A percentile compares a stretch with the other conserved stretches of the same genome.
phyloP scores from a whole-genome alignment of 2,888 invertebrate genomes.

The Netelia inedita region DNA sequence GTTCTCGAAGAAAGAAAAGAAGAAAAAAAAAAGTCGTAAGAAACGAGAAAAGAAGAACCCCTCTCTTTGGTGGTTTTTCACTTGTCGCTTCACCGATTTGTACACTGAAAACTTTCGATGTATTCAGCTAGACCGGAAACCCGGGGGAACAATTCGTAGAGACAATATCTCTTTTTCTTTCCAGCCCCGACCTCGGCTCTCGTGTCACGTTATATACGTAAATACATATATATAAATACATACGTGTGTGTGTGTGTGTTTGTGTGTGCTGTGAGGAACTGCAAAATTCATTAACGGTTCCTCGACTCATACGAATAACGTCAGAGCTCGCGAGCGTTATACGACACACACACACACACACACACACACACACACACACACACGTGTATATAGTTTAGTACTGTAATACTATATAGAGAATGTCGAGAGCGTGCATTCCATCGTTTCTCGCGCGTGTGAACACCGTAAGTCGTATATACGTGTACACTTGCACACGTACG shows the following conservation, averaged over 20 bases:
- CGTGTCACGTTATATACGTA: neutral
- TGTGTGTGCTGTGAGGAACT: conserved; percentile 73
- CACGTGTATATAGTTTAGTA: conserved; percentile 24
- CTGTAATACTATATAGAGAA: neutral
- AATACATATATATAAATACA: neutral
- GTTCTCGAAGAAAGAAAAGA: conserved; percentile 50
- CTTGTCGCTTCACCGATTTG: conserved; percentile 39
- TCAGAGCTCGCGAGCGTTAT: conserved; percentile 4
- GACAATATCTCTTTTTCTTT: conserved; percentile 37
- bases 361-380: neutral
- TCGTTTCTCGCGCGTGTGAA: conserved; percentile 74
- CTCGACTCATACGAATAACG: conserved; percentile 74
- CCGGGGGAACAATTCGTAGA: conserved; percentile 33
- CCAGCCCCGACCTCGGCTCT: conserved; percentile 16
- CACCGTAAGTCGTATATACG: conserved; percentile 73
- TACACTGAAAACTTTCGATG: conserved; percentile 23
- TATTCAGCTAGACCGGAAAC: conserved; percentile 20
- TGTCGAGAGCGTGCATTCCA: conserved; percentile 73
- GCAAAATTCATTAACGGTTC: conserved; percentile 82
- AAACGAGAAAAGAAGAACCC: conserved; percentile 9
- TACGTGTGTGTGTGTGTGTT: neutral
- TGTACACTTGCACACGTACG: conserved; percentile 52
- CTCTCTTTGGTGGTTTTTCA: conserved; percentile 53
- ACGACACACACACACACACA: neutral
- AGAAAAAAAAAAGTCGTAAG: conserved; percentile 29